A percentile compares a stretch with the other conserved stretches of the same genome.
phyloP scores from a whole-genome alignment of 2,113 vertebrate species.

The Macrotis lagotis region DNA sequence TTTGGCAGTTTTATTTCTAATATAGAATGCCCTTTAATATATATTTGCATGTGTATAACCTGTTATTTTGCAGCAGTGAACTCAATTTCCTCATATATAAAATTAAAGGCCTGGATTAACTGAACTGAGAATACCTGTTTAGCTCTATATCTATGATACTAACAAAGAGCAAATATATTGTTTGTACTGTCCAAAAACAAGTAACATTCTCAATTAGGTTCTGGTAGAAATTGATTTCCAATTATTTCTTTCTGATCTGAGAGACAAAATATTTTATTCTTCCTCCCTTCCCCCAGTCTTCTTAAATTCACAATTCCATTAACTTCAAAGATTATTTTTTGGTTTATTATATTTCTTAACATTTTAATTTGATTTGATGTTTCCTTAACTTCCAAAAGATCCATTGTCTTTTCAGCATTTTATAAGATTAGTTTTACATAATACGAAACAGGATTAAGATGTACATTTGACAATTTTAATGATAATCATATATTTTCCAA shows the following conservation, averaged over 20 bases:
- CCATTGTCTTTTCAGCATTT: not conserved
- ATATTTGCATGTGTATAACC: not conserved
- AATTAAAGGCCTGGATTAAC: not conserved
- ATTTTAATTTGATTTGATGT: not conserved
- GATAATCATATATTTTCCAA: not conserved
- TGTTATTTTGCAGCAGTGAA: not conserved
- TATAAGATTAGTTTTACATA: conserved; percentile 13
- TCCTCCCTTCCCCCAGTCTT: too few relatives aligned
- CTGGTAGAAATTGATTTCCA: conserved; percentile 26
- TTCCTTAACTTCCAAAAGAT: not conserved
- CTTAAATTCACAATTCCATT: not conserved
- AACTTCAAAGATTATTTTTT: not conserved
- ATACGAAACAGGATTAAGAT: not conserved
- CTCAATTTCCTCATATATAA: not conserved
- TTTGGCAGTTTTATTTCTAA: too few relatives aligned
- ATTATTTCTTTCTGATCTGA: not conserved
- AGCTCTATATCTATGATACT: not conserved
- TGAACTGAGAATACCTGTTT: not conserved
- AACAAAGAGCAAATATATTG: not conserved
- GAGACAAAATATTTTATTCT: not conserved
- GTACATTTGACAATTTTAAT: conserved; percentile 21
- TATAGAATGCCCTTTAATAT: not conserved
- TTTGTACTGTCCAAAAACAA: not conserved
- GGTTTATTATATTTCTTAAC: not conserved
- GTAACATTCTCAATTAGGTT: not conserved